A percentile compares a stretch with the other conserved stretches of the same genome.
Evolutionary conservation across 2,113 vertebrate genomes (phyloP).

Genomic region (Ibidorhyncha struthersii): DNA sequence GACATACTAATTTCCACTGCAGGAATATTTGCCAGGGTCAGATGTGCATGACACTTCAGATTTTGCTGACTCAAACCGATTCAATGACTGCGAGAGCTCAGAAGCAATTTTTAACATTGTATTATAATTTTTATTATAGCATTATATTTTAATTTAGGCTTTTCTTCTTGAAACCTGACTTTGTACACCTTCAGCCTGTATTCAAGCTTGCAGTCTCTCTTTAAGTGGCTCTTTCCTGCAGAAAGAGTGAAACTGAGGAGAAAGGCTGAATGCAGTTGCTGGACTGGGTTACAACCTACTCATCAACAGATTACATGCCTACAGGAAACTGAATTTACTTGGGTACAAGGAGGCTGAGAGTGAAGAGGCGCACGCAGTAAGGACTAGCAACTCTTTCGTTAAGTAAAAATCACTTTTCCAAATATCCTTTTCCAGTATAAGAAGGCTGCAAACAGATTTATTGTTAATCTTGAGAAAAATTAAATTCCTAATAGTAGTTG

Average conservation of each 20-base stretch:
- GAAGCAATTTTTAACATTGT: not conserved
- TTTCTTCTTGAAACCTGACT: not conserved
- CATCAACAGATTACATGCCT: not conserved
- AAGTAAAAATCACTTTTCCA: not conserved
- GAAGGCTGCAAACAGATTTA: not conserved
- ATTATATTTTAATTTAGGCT: not conserved
- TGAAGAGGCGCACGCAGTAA: not conserved
- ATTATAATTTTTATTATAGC: not conserved
- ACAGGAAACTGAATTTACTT: not conserved
- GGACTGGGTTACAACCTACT: not conserved
- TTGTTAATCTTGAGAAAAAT: not conserved
- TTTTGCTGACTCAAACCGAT: not conserved
- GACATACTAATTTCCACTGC: not conserved
- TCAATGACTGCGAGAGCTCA: not conserved
- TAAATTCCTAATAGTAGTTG: not conserved
- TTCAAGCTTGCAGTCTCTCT: not conserved
- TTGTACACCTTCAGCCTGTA: not conserved
- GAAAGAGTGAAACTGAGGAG: not conserved
- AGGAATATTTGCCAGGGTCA: not conserved
- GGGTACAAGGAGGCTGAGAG: not conserved
- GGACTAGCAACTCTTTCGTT: not conserved
- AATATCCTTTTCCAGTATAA: not conserved
- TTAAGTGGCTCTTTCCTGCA: not conserved
- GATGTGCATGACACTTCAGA: not conserved
- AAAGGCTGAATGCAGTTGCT: not conserved